A percentile compares a stretch with the other conserved stretches of the same genome.
Conservation (phyloP, 2,113 vertebrate species). For the Sphaerodactylus townsendi region DNA sequence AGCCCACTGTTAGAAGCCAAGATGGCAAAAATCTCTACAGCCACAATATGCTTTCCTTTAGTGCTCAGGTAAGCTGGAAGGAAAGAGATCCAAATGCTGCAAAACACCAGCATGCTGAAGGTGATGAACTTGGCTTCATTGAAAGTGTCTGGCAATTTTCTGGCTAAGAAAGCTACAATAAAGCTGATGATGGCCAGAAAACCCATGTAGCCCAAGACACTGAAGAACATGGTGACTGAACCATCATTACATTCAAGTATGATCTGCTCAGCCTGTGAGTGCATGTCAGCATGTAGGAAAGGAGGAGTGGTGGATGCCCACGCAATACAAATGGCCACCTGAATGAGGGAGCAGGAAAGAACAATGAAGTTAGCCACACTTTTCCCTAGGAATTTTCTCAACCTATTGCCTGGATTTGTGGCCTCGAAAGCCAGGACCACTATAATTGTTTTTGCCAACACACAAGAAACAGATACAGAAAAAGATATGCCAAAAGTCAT, state of each 20-base stretch:
- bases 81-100: constrained; percentile 10
- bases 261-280: not conserved
- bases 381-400: not conserved
- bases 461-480: constrained; percentile 1
- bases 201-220: not conserved
- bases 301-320: not conserved
- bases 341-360: not conserved
- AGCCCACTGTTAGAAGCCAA: not conserved
- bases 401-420: not conserved
- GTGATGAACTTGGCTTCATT: constrained; percentile 17
- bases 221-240: not conserved
- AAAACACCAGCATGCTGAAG: constrained; percentile 17
- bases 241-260: not conserved
- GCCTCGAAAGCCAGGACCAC: not conserved
- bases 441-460: constrained; percentile 3
- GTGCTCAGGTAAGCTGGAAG: constrained; percentile 3
- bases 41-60: not conserved
- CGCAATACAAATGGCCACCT: not conserved
- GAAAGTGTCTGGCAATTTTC: constrained; percentile 2
- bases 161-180: not conserved
- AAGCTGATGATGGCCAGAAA: constrained; percentile 8
- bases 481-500: not conserved
- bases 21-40: constrained; percentile 3
- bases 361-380: not conserved
- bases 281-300: not conserved